Base-by-base conservation (phyloP, 1,140 invertebrate genomes). In the Dendrolimus punctatus region DNA sequence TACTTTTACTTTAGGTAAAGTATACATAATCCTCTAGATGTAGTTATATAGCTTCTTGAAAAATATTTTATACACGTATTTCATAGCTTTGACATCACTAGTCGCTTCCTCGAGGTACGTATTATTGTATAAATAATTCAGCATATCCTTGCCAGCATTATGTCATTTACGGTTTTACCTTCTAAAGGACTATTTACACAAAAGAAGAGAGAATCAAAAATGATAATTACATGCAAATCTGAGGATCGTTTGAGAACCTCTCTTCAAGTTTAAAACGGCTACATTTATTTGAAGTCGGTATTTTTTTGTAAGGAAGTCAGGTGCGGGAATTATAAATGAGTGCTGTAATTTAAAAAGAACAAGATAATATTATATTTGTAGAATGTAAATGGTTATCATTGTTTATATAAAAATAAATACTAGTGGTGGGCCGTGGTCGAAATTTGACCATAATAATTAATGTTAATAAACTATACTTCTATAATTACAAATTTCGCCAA, bases 141-240 rank as follows among this genome's bases (percentile, higher is more conserved):
- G 67, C 70, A 73, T 85, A 85, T 85, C 82, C 81, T 80, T 81
- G 70, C 62, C 71, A 64, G 76, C 71, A 82, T 85, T 85, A 84
- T 85, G 80, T 85, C 77, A 85, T 85, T 85, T 85, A 80, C 80
- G 65, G 71, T 67, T 71, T 78, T 85, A 78, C 80, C 75, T 80
- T 81, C 75, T 71, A 77, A 71, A 73, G 58, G 71, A 80, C 77
- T 82, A 78, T 82, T 83, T 82, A 78, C 76, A 83, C 80, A 85
- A 83, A 83, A 83, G 80, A 82, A 85, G 70, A 81, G 70, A 66
- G 76, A 85, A 85, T 85, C 82, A 85, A 85, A 85, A 85, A 85
- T 85, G 79, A 82, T 85, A 85, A 85, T 85, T 74, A 74, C 59
- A 85, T 85, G 82, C 76, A 84, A 85, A 85, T 84, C 80, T 73